Evolutionary conservation across 2,797 vertebrate genomes (phyloP).

Genomic region (Helicolenus hilgendorfi): DNA sequence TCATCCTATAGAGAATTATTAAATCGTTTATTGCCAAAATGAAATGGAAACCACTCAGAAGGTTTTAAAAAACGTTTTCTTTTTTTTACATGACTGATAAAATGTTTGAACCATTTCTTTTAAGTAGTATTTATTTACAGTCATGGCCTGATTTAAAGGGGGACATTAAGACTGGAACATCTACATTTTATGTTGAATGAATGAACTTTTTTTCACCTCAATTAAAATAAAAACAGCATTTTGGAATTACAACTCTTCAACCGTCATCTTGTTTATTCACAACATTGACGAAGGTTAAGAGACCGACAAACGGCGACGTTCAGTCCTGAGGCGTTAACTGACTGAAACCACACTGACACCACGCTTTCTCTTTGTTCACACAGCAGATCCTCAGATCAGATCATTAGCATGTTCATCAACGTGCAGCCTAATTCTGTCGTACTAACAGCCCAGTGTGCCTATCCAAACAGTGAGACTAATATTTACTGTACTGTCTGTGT

Average conservation of each 20-base stretch:
- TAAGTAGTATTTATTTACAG: conserved; percentile 41
- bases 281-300: conserved; percentile 66
- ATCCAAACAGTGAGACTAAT: not conserved
- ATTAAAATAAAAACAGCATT: conserved; percentile 21
- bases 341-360: conserved; percentile 1
- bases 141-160: conserved; percentile 24
- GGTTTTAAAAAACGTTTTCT: not conserved
- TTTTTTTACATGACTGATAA: conserved; percentile 6
- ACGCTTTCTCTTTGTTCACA: not conserved
- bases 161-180: conserved; percentile 38
- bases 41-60: conserved; percentile 34
- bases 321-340: conserved; percentile 9
- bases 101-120: not conserved
- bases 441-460: not conserved
- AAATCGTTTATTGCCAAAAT: conserved; percentile 72
- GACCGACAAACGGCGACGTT: not conserved
- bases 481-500: not conserved
- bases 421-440: not conserved
- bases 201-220: not conserved
- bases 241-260: conserved; percentile 27
- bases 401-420: not conserved
- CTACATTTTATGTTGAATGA: conserved; percentile 10
- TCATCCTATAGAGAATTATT: conserved; percentile 77
- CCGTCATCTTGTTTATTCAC: conserved; percentile 66
- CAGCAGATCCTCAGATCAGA: conserved; percentile 39